Conservation (phyloP, 2,797 vertebrate genomes). For the Muscicapa comitata region DNA sequence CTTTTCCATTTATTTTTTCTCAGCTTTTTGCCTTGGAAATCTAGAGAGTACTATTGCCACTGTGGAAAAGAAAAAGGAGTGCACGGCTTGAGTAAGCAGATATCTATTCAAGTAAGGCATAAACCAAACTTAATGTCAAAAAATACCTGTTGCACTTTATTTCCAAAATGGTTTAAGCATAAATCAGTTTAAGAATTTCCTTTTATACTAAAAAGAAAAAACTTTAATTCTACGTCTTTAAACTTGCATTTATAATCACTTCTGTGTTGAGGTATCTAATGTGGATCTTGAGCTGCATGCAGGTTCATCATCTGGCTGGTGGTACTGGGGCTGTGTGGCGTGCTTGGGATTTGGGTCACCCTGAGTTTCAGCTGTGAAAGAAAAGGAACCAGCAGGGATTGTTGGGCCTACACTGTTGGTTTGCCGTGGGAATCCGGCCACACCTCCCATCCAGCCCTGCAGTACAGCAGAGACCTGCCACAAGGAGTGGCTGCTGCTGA, state of each 20-base stretch:
- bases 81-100: background rate
- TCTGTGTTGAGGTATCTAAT: background rate
- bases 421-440: background rate
- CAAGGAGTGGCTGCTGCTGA: background rate
- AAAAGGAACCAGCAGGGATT: background rate
- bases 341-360: background rate
- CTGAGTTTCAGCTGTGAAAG: background rate
- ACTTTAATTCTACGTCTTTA: background rate
- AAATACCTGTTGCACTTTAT: background rate
- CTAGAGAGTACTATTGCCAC: background rate
- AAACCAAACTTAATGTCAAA: background rate
- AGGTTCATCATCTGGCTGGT: background rate
- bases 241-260: background rate
- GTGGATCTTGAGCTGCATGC: background rate
- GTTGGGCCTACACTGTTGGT: background rate
- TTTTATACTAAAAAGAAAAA: background rate
- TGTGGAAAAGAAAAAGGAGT: background rate
- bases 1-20: background rate
- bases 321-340: rapidly evolving
- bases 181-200: background rate
- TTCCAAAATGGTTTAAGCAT: background rate
- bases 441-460: background rate
- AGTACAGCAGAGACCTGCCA: background rate
- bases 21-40: background rate
- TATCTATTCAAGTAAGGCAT: background rate